These are phyloP conservation scores for Papilio polytes DNA, from an alignment of 1,140 invertebrate species.

Conservation along the genomic window DNA sequence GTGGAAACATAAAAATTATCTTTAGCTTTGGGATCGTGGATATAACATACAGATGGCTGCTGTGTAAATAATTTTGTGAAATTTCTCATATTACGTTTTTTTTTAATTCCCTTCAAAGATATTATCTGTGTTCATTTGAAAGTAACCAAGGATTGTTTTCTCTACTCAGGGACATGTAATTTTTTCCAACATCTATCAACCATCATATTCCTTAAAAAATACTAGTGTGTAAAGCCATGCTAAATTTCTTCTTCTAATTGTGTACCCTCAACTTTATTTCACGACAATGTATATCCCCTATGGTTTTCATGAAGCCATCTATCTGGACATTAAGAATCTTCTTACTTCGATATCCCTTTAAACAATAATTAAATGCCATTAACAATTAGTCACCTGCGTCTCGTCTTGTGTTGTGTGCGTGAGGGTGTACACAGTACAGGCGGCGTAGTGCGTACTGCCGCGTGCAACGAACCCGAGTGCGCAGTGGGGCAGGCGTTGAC, in stretches of 20 bases:
- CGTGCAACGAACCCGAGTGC: constrained; percentile 67
- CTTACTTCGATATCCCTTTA: not conserved
- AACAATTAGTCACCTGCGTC: constrained; percentile 55
- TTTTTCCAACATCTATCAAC: not conserved
- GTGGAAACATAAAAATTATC: not conserved
- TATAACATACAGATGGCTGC: not conserved
- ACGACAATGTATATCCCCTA: too few relatives aligned
- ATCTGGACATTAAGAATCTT: too few relatives aligned
- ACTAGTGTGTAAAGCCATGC: too few relatives aligned
- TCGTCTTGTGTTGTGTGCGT: constrained; percentile 42
- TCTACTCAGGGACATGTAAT: not conserved
- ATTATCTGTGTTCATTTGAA: too few relatives aligned
- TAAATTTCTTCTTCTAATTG: not conserved
- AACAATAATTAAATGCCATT: constrained; percentile 5
- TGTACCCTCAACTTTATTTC: too few relatives aligned
- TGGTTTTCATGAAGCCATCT: too few relatives aligned
- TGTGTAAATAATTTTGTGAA: not conserved
- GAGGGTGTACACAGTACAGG: constrained; percentile 37
- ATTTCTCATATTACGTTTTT: too few relatives aligned
- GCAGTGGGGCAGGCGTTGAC: constrained; percentile 79
- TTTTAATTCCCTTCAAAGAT: too few relatives aligned
- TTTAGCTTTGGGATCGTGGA: not conserved
- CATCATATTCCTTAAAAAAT: not conserved
- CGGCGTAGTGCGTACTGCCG: constrained; percentile 45
- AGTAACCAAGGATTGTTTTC: not conserved